Base-by-base conservation (phyloP, 2,797 vertebrate species). In the Typhlichthys eigenmanni region DNA sequence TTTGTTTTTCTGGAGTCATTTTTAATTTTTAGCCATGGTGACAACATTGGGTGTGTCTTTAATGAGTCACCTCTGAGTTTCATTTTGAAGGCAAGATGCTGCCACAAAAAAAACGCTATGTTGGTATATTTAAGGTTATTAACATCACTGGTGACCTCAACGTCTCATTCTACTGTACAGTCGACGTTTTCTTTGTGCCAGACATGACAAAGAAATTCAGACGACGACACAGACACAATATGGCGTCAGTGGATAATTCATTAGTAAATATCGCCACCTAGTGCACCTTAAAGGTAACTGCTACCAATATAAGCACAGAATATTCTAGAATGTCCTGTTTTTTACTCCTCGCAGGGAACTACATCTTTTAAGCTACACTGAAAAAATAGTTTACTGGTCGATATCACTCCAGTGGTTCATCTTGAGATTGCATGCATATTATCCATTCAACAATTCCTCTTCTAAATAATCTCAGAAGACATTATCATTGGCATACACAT, bases 231-330 rank as follows among this genome's bases (percentile, higher is more conserved):
- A 55, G 62, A 58, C 50, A 65, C 68, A 57, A n/a, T 24, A 24
- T 24, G 24, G 24, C 24, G 24, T 24, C 24, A n/a, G 2, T 51
- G 64, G 61, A 68, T 59, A 55, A 85, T 82, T 55, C 80, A 65
- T 68, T 51, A 64, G 82, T 62, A 64, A 72, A 83, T 82, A 78
- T 70, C 85, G 79, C 89, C 89, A 82, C 80, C 89, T 88, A 72
- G 80, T 89, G 88, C 24, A 53, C 13, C 1, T 4, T 2, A 4
- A 24, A 3, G 12, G 58, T 46, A 81, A 82, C 60, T 81, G 69
- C 75, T 29, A 60, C 29, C 75, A 80, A 84, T 19, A 50, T 34
- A 9, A 49, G 5, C 5, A 13, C 7, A 9, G 32, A 58, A 46
- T 16, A 1, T 45, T 49, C n/a, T 38, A 2, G 49, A 68, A 45